These are phyloP conservation scores for Otus sunia DNA, from an alignment of 2,113 vertebrate genomes.

Conservation along the genomic window DNA sequence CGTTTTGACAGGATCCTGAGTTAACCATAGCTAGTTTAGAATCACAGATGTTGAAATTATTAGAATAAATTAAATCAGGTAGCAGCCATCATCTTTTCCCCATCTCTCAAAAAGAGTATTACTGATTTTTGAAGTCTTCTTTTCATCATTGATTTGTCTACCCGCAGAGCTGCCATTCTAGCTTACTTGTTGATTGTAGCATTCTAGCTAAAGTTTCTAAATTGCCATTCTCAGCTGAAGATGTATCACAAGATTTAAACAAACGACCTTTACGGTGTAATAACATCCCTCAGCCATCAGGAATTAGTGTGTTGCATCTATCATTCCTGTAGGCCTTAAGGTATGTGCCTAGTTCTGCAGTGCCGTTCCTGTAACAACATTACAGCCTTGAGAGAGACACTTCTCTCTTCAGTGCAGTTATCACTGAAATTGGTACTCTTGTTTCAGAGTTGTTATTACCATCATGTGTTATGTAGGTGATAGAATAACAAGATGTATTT, in stretches of 20 bases:
- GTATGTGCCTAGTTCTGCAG: background rate
- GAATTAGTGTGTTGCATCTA: constrained; percentile 28
- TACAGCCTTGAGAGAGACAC: constrained; percentile 12
- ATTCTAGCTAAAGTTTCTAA: constrained; percentile 21
- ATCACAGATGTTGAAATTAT: background rate
- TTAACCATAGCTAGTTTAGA: background rate
- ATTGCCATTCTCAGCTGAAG: constrained; percentile 31
- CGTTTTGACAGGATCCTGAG: background rate
- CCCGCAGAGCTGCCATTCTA: background rate
- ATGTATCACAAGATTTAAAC: background rate
- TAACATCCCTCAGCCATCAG: constrained; percentile 21
- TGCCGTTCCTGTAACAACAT: constrained; percentile 30
- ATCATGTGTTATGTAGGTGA: background rate
- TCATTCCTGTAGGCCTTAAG: constrained; percentile 37
- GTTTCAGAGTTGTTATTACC: background rate
- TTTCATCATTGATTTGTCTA: background rate
- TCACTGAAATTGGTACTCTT: background rate
- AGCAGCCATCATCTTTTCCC: background rate
- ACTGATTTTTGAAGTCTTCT: background rate
- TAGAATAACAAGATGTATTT: background rate
- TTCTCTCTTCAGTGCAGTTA: background rate
- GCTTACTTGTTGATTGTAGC: background rate
- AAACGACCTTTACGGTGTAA: constrained; percentile 48
- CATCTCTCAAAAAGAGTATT: background rate
- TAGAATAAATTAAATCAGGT: background rate